Conservation (phyloP, 1,140 invertebrate genomes). For the Eueides isabella region DNA sequence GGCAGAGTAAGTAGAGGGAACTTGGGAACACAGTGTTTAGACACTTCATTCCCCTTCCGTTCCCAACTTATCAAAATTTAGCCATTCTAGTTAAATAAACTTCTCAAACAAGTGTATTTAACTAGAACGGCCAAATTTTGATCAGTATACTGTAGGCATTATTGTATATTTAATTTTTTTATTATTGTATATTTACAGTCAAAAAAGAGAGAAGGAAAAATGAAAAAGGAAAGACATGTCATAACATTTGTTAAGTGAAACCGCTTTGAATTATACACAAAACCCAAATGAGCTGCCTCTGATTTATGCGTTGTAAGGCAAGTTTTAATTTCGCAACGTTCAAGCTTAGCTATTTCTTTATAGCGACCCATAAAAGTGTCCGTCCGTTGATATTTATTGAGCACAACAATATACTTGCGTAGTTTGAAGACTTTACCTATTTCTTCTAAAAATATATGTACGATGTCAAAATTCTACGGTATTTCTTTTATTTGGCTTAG, state of each 20-base stretch:
- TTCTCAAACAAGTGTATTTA: too few species aligned
- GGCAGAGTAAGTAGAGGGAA: too few species aligned
- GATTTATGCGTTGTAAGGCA: conserved; percentile 54
- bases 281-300: conserved; percentile 34
- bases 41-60: too few species aligned
- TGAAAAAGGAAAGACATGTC: not conserved
- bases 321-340: conserved; percentile 55
- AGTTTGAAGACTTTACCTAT: conserved; percentile 7
- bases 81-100: too few species aligned
- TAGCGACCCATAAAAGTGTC: conserved; percentile 53
- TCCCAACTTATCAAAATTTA: too few species aligned
- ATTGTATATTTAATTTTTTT: too few species aligned
- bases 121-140: too few species aligned
- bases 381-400: conserved; percentile 50
- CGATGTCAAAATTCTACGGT: not conserved
- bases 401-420: not conserved
- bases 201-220: not conserved
- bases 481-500: not conserved
- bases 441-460: not conserved
- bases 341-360: conserved; percentile 52
- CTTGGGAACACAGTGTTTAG: too few species aligned
- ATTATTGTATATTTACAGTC: too few species aligned
- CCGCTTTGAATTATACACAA: conserved; percentile 15
- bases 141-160: too few species aligned
- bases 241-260: conserved; percentile 17